Evolutionary conservation across 2,113 vertebrate genomes (phyloP).

Genomic region (Sphaerodactylus townsendi): DNA sequence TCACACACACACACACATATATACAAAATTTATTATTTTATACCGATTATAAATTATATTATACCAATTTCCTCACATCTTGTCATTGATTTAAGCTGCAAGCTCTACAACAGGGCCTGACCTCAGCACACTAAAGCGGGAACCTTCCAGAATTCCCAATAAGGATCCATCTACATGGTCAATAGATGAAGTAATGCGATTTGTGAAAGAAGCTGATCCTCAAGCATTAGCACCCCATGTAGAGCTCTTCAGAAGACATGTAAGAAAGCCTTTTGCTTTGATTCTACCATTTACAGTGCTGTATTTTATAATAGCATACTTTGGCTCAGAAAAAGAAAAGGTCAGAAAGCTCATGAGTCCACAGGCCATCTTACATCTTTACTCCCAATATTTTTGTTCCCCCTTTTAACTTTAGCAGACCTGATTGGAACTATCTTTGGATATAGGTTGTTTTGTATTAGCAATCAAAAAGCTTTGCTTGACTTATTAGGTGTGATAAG

Average conservation of each 20-base stretch:
- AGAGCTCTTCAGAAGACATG: slow-evolving; percentile 93
- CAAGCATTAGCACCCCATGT: slow-evolving; percentile 87
- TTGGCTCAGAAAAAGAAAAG: background rate
- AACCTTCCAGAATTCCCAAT: slow-evolving; percentile 68
- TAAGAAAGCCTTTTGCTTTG: slow-evolving; percentile 70
- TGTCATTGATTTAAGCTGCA: slow-evolving; percentile 76
- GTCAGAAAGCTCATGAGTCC: background rate
- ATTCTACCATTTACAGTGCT: slow-evolving; percentile 13
- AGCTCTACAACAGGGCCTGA: slow-evolving; percentile 91
- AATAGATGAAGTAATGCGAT: slow-evolving; percentile 94
- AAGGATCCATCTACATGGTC: slow-evolving; percentile 90
- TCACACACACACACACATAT: background rate
- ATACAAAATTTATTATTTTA: background rate
- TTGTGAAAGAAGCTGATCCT: slow-evolving; percentile 90
- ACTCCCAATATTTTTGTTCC: no score
- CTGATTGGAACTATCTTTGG: background rate
- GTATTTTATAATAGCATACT: background rate
- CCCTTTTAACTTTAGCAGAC: background rate
- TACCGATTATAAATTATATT: background rate
- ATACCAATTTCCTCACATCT: slow-evolving; percentile 16
- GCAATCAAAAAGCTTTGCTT: background rate
- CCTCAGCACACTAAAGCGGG: slow-evolving; percentile 78
- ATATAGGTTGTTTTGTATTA: background rate
- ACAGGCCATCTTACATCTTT: background rate
- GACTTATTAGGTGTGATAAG: background rate